Base-by-base conservation (phyloP, 2,797 vertebrate species). In the Telmatherina bonti region DNA sequence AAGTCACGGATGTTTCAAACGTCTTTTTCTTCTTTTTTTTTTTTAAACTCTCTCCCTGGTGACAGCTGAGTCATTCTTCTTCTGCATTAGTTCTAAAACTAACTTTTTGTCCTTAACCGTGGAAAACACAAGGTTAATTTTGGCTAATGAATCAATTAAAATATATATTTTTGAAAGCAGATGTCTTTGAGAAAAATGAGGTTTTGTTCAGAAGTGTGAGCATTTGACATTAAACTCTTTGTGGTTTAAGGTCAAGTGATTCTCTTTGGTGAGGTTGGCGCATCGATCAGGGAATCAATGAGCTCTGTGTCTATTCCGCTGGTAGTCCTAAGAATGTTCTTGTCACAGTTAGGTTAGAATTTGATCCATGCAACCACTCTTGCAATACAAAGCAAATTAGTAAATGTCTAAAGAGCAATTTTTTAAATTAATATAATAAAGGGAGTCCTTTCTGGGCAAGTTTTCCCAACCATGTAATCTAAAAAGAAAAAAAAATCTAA, bases 1-100 rank as follows among this genome's bases (percentile, higher is more conserved):
- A 81, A 86, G 62, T 85, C 68, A 78, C 68, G 67, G 49, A 80
- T 76, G 61, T 51, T 79, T 82, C 61, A 84, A 62, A 90, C 70
- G 72, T 66, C 61, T 74, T 70, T 71, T 66, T 67, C 57, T 35
- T 35, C 9, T 35, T 10, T 8, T 35, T 10, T 31, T 31, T 31
- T 31, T 31, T 31, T 31, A 7, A 60, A 1, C 7, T 13, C 64
- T 66, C 62, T 51, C 49, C 35, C 41, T 20, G 68, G 54, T 66
- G 74, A 84, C 45, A 47, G 67, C 35, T 61, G 43, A 78, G 77
- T 73, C 56, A 43, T 82, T 82, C 67, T 47, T 63, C 61, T 58
- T 62, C 57, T 76, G 49, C 69, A 62, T 66, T 74, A 69, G 76
- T 58, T 26, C 13, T 31, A 69, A 55, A 67, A 56, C 36, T 5